phyloP scores from a whole-genome alignment of 1,140 invertebrate species.

The Drosophila orosa region DNA sequence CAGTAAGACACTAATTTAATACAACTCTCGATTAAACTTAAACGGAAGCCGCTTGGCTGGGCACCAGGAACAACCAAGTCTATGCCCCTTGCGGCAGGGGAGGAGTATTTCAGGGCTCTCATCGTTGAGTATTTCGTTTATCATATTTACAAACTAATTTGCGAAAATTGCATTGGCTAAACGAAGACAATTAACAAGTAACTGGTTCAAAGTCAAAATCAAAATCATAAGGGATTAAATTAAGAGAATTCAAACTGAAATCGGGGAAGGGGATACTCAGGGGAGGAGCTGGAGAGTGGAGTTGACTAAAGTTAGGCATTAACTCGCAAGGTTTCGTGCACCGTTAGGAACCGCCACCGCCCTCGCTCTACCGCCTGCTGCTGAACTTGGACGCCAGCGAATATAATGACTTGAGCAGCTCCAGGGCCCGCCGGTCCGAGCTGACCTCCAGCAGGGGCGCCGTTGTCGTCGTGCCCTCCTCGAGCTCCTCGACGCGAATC shows the following conservation, averaged over 20 bases:
- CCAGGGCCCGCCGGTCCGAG: slow-evolving; percentile 91
- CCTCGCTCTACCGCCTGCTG: slow-evolving; percentile 76
- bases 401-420: slow-evolving; percentile 92
- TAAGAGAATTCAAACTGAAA: slow-evolving; percentile 14
- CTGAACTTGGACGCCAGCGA: slow-evolving; percentile 90
- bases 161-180: slow-evolving; percentile 70
- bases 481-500: slow-evolving; percentile 77
- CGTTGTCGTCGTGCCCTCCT: slow-evolving; percentile 61
- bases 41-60: slow-evolving; percentile 43
- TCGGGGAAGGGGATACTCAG: not conserved
- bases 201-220: slow-evolving; percentile 38
- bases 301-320: slow-evolving; percentile 81
- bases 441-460: slow-evolving; percentile 49
- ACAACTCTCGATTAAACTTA: slow-evolving; percentile 62
- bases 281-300: slow-evolving; percentile 42
- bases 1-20: slow-evolving; percentile 74
- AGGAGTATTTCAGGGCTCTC: slow-evolving; percentile 49
- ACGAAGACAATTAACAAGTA: slow-evolving; percentile 62
- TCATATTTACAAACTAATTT: slow-evolving; percentile 80
- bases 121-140: slow-evolving; percentile 68
- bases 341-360: slow-evolving; percentile 51
- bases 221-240: slow-evolving; percentile 22
- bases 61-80: slow-evolving; percentile 47
- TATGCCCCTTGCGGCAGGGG: slow-evolving; percentile 17
- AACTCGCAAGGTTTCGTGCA: slow-evolving; percentile 52